phyloP scores from a whole-genome alignment of 2,113 vertebrate species.

The Semicossyphus pulcher region DNA sequence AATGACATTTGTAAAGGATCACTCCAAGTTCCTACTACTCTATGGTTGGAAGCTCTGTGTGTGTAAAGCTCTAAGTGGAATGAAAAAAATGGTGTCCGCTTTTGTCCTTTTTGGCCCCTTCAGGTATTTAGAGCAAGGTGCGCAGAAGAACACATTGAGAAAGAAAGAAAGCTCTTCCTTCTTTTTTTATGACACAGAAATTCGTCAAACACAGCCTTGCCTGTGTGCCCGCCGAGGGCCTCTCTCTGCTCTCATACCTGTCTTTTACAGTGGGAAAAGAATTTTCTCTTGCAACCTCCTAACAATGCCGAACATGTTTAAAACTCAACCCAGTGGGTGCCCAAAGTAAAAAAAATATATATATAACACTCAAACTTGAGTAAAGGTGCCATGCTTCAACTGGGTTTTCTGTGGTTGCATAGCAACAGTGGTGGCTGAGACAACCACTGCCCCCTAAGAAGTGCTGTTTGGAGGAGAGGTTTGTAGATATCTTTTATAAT shows the following conservation, averaged over 20 bases:
- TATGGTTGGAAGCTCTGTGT: too few species aligned
- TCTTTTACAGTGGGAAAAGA: conserved; percentile 15
- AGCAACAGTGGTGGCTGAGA: conserved; percentile 59
- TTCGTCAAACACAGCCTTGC: neutral
- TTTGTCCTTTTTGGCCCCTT: too few species aligned
- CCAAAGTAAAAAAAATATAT: conserved; percentile 1
- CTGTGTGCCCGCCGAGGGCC: neutral
- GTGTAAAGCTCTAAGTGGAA: too few species aligned
- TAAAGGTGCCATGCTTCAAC: conserved; percentile 42
- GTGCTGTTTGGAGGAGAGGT: conserved; percentile 26
- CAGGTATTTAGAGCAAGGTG: conserved; percentile 8
- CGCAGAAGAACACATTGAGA: neutral
- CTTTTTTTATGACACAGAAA: conserved; percentile 9
- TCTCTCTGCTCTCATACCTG: conserved; percentile 3
- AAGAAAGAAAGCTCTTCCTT: neutral
- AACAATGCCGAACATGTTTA: conserved; percentile 25
- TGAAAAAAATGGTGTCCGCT: too few species aligned
- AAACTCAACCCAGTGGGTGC: conserved; percentile 28
- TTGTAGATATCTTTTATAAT: conserved; percentile 39
- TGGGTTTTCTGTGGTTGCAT: conserved; percentile 61
- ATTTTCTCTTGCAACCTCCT: conserved; percentile 21
- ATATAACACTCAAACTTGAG: conserved; percentile 19
- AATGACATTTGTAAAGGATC: too few species aligned
- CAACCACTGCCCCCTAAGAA: conserved; percentile 36
- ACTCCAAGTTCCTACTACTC: too few species aligned